A percentile compares a stretch with the other conserved stretches of the same genome.
Conservation (phyloP, 2,888 invertebrate genomes). For the Pherbina coryleti region DNA sequence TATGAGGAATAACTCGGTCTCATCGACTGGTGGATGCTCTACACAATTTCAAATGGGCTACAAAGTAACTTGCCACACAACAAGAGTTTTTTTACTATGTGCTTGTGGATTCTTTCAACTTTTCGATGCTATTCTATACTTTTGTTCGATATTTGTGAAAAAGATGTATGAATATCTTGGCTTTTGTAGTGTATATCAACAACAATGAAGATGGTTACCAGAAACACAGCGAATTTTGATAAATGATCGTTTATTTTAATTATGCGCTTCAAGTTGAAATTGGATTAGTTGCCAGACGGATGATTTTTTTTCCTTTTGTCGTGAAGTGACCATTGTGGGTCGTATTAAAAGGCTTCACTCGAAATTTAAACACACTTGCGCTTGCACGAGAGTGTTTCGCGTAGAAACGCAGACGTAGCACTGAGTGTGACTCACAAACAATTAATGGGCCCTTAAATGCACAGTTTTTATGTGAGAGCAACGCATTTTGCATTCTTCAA, state of each 20-base stretch:
- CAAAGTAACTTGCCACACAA: too few relatives aligned
- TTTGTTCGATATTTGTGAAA: too few relatives aligned
- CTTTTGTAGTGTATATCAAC: conserved; percentile 4
- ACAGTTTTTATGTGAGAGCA: conserved; percentile 31
- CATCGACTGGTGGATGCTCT: too few relatives aligned
- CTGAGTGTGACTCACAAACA: conserved; percentile 32
- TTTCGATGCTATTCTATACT: too few relatives aligned
- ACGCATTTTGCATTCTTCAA: conserved; percentile 2
- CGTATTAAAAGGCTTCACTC: not conserved
- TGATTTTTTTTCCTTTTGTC: not conserved
- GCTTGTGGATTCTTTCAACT: too few relatives aligned
- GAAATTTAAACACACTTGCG: not conserved
- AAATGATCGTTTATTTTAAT: conserved; percentile 48
- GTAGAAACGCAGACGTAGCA: not conserved
- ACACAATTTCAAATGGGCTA: too few relatives aligned
- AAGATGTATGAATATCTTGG: too few relatives aligned
- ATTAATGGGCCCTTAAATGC: conserved; percentile 46
- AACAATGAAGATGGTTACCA: not conserved
- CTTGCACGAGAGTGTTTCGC: not conserved
- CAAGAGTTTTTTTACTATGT: too few relatives aligned
- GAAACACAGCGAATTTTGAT: conserved; percentile 32
- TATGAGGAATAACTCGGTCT: too few relatives aligned
- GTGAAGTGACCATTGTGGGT: not conserved
- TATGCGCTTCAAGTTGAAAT: conserved; percentile 45
- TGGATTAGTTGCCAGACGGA: conserved; percentile 34